Evolutionary conservation across 2,113 vertebrate species (phyloP).

Genomic region (human (Homo sapiens)): DNA sequence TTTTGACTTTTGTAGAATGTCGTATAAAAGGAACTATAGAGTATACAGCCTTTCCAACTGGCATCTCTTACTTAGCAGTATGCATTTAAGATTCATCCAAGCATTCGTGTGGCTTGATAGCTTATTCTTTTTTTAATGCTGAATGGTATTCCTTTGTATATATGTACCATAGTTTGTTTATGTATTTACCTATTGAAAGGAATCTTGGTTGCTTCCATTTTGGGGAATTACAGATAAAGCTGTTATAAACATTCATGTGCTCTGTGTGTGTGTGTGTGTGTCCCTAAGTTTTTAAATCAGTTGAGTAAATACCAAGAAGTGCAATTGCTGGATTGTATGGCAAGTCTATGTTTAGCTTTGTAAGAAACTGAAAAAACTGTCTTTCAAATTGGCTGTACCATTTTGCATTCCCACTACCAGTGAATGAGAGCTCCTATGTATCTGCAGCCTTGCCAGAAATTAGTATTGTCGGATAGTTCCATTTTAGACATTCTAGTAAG

Average conservation of each 20-base stretch:
- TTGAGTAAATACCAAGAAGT: conserved; percentile 5
- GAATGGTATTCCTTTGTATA: neutral
- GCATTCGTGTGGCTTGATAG: neutral
- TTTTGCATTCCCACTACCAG: neutral
- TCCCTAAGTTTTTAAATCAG: neutral
- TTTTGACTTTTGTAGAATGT: neutral
- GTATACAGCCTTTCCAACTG: neutral
- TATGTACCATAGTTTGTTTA: neutral
- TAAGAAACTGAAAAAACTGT: conserved; percentile 7
- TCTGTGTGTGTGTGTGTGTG: neutral
- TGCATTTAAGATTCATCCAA: neutral
- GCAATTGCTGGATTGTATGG: neutral
- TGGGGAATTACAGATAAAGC: neutral
- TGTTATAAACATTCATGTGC: neutral
- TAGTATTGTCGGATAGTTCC: neutral
- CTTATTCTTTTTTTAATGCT: neutral
- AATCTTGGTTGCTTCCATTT: neutral
- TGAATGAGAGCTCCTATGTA: neutral
- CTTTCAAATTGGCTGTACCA: neutral
- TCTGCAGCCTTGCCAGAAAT: neutral
- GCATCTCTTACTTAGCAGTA: neutral
- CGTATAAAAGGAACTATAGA: neutral
- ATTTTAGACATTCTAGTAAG: neutral
- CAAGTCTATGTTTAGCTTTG: neutral
- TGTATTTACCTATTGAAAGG: neutral